These are phyloP conservation scores for Cinclus cinclus DNA, from an alignment of 2,113 vertebrate genomes.

Conservation along the genomic window DNA sequence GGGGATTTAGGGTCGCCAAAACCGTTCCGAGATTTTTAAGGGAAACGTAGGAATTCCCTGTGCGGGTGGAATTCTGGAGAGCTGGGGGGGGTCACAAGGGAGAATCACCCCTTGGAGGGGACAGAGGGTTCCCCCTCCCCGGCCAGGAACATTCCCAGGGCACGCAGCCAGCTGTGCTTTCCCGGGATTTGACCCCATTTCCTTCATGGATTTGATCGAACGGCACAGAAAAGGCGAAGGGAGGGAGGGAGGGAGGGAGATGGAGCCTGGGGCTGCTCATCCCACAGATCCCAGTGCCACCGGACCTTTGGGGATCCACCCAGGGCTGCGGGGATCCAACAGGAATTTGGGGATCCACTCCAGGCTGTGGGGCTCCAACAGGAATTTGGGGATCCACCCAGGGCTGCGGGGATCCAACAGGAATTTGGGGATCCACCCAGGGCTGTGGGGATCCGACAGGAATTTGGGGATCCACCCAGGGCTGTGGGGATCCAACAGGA, in stretches of 20 bases:
- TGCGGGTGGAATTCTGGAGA: too few relatives aligned
- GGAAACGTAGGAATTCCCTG: neutral
- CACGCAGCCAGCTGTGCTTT: neutral
- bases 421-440: too few relatives aligned
- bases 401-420: too few relatives aligned
- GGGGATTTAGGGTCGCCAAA: neutral
- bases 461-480: accelerated
- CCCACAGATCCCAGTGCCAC: neutral
- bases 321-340: accelerated
- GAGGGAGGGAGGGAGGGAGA: neutral
- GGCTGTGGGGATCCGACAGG: too few relatives aligned
- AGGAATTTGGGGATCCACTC: too few relatives aligned
- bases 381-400: too few relatives aligned
- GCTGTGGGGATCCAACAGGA: accelerated
- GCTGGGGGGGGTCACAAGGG: neutral
- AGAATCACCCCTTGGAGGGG: too few relatives aligned
- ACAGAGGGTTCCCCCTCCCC: too few relatives aligned
- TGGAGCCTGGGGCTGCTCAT: neutral
- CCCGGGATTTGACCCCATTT: neutral
- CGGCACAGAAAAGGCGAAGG: neutral
- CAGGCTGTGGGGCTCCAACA: too few relatives aligned
- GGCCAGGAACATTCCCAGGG: neutral
- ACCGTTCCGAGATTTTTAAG: accelerated
- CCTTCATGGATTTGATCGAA: neutral
- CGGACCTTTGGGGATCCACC: accelerated